A percentile compares a stretch with the other conserved stretches of the same genome.
These are phyloP conservation scores for Halictus ligatus DNA, from an alignment of 2,888 invertebrate genomes.

Conservation along the genomic window DNA sequence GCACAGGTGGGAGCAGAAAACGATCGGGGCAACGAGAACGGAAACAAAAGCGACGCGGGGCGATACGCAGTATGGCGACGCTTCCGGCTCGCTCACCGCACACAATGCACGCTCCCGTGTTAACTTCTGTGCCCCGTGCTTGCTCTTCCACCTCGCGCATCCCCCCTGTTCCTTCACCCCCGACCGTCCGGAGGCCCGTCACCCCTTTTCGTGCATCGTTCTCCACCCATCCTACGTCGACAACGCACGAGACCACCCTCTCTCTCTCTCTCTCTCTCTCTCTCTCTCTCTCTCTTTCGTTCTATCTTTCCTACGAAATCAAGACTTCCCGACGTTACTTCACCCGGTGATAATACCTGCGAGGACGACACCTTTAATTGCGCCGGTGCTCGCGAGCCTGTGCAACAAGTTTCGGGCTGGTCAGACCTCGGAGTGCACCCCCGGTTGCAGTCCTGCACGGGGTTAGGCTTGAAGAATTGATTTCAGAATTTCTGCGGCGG, in stretches of 20 bases:
- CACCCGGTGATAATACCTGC: conserved; percentile 37
- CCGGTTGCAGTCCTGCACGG: background rate
- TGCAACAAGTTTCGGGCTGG: conserved; percentile 51
- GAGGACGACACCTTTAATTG: conserved; percentile 32
- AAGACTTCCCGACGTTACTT: conserved; percentile 30
- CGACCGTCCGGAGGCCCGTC: conserved; percentile 6
- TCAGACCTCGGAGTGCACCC: background rate
- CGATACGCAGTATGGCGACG: conserved; percentile 83
- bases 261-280: background rate
- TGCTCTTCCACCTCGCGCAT: conserved; percentile 55
- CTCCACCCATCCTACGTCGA: conserved; percentile 47
- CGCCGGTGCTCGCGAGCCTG: background rate
- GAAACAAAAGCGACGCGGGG: conserved; percentile 79
- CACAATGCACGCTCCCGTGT: conserved; percentile 82
- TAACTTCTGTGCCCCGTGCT: conserved; percentile 76
- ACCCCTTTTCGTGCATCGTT: conserved; percentile 49
- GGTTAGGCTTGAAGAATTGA: background rate
- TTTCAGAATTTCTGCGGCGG: background rate
- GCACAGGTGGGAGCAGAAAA: conserved; percentile 66
- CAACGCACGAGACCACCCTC: conserved; percentile 37
- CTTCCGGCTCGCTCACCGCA: conserved; percentile 84
- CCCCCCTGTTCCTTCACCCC: conserved; percentile 11
- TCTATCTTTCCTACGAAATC: conserved; percentile 18
- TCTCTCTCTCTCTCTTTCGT: background rate
- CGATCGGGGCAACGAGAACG: conserved; percentile 76